Base-by-base conservation (phyloP, 2,888 invertebrate species). In the Drosophila stalkeri region DNA sequence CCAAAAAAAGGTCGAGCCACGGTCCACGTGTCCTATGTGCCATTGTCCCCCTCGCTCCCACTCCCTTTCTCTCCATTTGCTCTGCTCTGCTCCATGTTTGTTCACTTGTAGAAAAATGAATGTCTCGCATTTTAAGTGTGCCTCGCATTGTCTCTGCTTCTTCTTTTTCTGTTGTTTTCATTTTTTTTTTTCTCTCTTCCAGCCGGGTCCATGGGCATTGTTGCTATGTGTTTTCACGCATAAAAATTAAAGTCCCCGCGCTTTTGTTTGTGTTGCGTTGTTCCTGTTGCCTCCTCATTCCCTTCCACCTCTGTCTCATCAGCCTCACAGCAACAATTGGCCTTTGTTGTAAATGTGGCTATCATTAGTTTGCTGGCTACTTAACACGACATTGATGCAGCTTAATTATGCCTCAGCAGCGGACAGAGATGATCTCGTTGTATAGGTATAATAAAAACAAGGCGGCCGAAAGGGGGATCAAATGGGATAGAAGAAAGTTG, bases 331-430 rank as follows among this genome's bases (percentile, higher is more conserved):
- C 73, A 79, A 86, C 90, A 91, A 91, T 91, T 90, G 91, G 85
- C 89, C 90, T 89, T 89, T 91, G 91, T 87, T 83, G 86, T 79
- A 80, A 81, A 81, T 81, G 85, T 81, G 70, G 82, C 86, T 67
- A 90, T 92, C 92, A 92, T 92, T 92, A 92, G 92, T 91, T 91
- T 90, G 90, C 91, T 83, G 89, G 92, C 86, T 89, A 91, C 92
- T 92, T 91, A 92, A 92, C 91, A 86, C 81, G 79, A 84, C 86
- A 91, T 89, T 92, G 92, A 91, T 91, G 91, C 86, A 65, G 91
- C 91, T 91, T 92, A 92, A 92, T 92, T 92, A 92, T 91, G 79
- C 72, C 72, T 66, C 20, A 54, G 70, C 23, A 49, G 44, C 37
- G 14, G 23, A 23, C 60, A 31, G 20, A 66, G 74, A 78, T 77